phyloP scores from a whole-genome alignment of 2,113 vertebrate genomes.

The Calidris pygmaea region DNA sequence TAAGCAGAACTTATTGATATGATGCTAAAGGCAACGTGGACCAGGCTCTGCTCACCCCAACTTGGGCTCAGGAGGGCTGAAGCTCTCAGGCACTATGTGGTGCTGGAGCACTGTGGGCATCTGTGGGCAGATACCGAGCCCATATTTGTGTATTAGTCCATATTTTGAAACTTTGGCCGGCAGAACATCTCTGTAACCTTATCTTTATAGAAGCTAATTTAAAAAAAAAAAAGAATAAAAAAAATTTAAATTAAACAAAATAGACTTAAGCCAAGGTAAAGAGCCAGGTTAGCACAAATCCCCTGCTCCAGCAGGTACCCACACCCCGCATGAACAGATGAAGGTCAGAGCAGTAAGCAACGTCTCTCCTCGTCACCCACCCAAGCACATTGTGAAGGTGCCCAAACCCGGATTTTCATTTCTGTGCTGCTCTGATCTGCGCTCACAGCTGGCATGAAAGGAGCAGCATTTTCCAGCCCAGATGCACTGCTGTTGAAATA shows the following conservation, averaged over 20 bases:
- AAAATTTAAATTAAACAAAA: not conserved
- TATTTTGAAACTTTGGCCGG: not conserved
- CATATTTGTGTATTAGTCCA: not conserved
- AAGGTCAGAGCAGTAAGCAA: not conserved
- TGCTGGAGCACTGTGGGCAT: not conserved
- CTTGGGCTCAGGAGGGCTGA: accelerated
- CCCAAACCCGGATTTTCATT: not conserved
- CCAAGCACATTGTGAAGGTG: accelerated
- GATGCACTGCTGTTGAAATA: slow-evolving; percentile 19
- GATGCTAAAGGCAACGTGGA: not conserved
- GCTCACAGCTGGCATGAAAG: not conserved
- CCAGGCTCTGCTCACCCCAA: not conserved
- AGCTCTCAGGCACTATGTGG: accelerated
- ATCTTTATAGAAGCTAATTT: not conserved
- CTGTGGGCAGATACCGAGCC: not conserved
- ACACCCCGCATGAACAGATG: not conserved
- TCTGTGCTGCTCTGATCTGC: not conserved
- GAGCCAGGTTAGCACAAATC: not conserved
- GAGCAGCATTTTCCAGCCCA: not conserved
- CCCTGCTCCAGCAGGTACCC: not conserved
- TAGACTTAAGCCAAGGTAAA: not conserved
- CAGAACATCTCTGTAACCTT: not conserved
- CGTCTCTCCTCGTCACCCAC: accelerated
- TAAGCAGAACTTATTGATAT: accelerated
- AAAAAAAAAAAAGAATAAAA: not conserved